A percentile compares a stretch with the other conserved stretches of the same genome.
Evolutionary conservation across 2,113 vertebrate species (phyloP).

Genomic region (Phalacrocorax pelagicus): DNA sequence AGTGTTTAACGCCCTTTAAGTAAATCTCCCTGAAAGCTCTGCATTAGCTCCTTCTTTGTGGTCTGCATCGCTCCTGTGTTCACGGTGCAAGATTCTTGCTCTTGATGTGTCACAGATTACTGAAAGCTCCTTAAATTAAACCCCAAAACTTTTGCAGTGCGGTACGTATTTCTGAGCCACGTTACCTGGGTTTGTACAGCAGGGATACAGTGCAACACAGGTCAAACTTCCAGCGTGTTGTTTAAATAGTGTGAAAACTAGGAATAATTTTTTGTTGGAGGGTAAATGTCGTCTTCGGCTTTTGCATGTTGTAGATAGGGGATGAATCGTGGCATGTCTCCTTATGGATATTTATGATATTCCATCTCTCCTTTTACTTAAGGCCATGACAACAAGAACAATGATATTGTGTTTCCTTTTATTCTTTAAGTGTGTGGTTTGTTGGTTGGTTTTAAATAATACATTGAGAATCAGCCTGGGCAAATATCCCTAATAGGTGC

Average conservation of each 20-base stretch:
- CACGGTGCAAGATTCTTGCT: neutral
- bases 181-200: neutral
- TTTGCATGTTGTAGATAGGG: neutral
- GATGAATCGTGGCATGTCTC: neutral
- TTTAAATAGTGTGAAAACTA: neutral
- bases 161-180: fast-evolving
- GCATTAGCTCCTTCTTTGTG: neutral
- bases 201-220: neutral
- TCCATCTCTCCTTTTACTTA: neutral
- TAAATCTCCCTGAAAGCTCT: neutral
- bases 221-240: neutral
- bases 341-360: neutral
- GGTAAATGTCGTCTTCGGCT: neutral
- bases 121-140: neutral
- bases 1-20: neutral
- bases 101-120: neutral
- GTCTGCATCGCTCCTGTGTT: neutral
- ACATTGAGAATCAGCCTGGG: neutral
- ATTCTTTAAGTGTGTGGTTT: neutral
- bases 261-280: neutral
- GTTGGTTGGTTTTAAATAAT: neutral
- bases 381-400: neutral
- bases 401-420: neutral
- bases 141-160: neutral
- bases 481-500: neutral